Evolutionary conservation across 1,140 invertebrate species (phyloP).

Genomic region (Pogonomyrmex barbatus): DNA sequence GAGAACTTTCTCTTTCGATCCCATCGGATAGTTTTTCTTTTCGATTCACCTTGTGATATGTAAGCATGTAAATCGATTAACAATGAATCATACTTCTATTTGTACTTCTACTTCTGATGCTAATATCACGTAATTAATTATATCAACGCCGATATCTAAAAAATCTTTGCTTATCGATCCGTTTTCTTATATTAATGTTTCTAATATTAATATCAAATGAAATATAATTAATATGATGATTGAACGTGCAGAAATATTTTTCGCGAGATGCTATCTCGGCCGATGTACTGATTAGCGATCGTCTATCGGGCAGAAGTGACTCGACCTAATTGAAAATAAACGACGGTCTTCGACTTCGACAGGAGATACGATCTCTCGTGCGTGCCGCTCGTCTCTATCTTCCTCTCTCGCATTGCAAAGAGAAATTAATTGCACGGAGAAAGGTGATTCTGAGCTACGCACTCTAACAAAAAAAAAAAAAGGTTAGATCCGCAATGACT

Average conservation of each 20-base stretch:
- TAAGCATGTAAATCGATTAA: not conserved
- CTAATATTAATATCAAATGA: constrained; percentile 4
- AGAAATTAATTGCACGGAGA: constrained; percentile 59
- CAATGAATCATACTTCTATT: not conserved
- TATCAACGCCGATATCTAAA: not conserved
- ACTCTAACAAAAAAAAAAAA: constrained; percentile 49
- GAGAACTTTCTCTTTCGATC: constrained; percentile 50
- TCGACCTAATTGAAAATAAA: constrained; percentile 29
- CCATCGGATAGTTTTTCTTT: not conserved
- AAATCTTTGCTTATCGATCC: not conserved
- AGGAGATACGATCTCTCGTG: constrained; percentile 21
- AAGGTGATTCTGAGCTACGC: constrained; percentile 23
- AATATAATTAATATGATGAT: not conserved
- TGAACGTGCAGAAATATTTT: not conserved
- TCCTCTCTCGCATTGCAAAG: constrained; percentile 9
- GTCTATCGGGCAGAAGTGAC: constrained; percentile 33
- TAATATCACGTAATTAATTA: constrained; percentile 2
- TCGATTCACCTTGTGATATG: not conserved
- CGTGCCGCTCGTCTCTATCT: constrained; percentile 6
- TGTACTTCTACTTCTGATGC: not conserved
- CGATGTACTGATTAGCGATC: constrained; percentile 3
- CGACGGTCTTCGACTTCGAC: constrained; percentile 17
- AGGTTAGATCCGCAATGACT: constrained; percentile 46
- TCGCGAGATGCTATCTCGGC: constrained; percentile 1
- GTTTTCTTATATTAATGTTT: not conserved